phyloP scores from a whole-genome alignment of 2,888 invertebrate species.

The Folsomia candida region DNA sequence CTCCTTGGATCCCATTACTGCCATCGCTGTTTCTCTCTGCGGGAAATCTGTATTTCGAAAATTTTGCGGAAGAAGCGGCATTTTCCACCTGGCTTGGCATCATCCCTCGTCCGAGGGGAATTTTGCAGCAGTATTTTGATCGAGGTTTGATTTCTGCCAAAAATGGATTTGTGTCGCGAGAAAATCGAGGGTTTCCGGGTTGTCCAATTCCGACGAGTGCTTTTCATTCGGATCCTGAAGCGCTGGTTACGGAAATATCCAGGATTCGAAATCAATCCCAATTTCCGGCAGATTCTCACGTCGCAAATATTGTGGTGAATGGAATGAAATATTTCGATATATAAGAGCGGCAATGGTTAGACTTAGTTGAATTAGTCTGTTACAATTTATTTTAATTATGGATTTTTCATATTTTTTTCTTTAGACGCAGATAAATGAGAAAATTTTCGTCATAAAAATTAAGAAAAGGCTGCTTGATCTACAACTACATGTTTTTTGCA shows the following conservation, averaged over 20 bases:
- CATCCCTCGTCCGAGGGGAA: constrained; percentile 3
- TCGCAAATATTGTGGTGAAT: background rate
- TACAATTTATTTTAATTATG: no score
- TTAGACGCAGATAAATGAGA: no score
- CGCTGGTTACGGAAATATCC: background rate
- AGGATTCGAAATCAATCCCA: background rate
- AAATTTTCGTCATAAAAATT: no score
- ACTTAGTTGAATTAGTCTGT: no score
- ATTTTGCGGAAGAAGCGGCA: constrained; percentile 12
- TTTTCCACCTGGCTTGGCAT: constrained; percentile 14
- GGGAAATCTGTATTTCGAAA: constrained; percentile 19
- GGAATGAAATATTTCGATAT: no score
- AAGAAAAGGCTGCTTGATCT: no score
- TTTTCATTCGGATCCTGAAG: background rate
- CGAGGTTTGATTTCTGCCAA: background rate
- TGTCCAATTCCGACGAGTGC: no score
- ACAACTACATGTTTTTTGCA: no score
- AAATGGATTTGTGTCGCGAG: constrained; percentile 1
- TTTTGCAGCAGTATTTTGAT: background rate
- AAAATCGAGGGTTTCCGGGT: background rate
- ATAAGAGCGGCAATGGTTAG: no score
- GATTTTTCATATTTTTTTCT: no score
- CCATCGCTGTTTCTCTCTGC: constrained; percentile 18
- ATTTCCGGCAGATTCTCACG: background rate
- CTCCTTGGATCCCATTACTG: background rate